phyloP scores from a whole-genome alignment of 1,140 invertebrate genomes.

The Platorchestia sp. region DNA sequence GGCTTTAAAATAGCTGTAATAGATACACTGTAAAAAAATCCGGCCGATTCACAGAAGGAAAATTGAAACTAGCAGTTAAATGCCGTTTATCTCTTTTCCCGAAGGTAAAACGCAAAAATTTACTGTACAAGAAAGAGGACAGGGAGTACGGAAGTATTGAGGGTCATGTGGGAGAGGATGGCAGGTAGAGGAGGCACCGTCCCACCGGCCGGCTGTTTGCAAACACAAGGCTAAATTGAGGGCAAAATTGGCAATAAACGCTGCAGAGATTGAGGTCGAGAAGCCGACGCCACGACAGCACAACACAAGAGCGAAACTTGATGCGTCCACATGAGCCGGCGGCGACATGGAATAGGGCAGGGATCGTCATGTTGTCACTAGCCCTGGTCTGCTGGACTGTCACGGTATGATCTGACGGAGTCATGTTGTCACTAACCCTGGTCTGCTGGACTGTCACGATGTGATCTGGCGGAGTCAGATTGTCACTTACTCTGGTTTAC shows the following conservation, averaged over 20 bases:
- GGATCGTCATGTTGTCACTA: not conserved
- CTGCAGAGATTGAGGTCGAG: conserved; percentile 47
- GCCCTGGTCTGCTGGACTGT: not conserved
- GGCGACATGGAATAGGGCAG: not conserved
- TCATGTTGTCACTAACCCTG: too few species aligned
- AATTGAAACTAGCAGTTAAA: not conserved
- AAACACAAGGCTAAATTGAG: conserved; percentile 55
- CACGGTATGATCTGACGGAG: too few species aligned
- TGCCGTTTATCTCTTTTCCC: not conserved
- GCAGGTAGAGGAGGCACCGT: conserved; percentile 35
- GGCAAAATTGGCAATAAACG: conserved; percentile 55
- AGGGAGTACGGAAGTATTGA: not conserved
- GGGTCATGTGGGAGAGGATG: conserved; percentile 14
- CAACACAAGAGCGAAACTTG: conserved; percentile 14
- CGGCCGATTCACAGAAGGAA: not conserved
- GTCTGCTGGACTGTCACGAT: too few species aligned
- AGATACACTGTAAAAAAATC: not conserved
- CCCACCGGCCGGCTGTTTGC: conserved; percentile 46
- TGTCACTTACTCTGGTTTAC: too few species aligned
- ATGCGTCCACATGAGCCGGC: not conserved
- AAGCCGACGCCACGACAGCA: conserved; percentile 33
- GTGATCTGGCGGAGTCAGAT: not conserved
- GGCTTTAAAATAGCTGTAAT: too few species aligned
- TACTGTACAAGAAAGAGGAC: not conserved
- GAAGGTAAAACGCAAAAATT: not conserved